These are phyloP conservation scores for Daphoenositta chrysoptera DNA, from an alignment of 2,113 vertebrate species.

Conservation along the genomic window DNA sequence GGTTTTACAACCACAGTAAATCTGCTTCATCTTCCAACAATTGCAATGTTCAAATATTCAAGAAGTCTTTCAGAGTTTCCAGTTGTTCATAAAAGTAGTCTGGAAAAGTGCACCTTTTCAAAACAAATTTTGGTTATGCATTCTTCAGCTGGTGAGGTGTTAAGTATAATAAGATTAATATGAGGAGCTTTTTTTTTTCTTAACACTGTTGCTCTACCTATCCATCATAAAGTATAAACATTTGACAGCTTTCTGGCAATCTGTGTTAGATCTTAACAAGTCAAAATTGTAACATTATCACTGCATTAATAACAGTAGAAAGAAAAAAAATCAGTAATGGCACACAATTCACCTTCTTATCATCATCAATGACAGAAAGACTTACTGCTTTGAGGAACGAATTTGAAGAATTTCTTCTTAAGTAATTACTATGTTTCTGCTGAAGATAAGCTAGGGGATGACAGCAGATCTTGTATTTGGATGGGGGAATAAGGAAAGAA, in stretches of 20 bases:
- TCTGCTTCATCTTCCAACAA: conserved; percentile 27
- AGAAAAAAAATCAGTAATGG: neutral
- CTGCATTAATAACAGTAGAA: neutral
- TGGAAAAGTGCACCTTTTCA: neutral
- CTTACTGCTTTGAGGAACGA: neutral
- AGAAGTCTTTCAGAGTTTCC: neutral
- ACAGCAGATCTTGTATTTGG: neutral
- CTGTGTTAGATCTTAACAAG: neutral
- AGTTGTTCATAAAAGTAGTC: neutral
- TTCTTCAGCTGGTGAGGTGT: neutral
- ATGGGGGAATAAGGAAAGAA: neutral
- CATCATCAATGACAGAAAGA: neutral
- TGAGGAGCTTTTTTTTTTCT: neutral
- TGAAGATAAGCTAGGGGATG: neutral
- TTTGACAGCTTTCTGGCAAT: neutral
- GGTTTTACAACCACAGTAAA: conserved; percentile 18
- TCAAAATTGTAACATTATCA: neutral
- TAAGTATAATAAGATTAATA: neutral
- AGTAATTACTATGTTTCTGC: neutral
- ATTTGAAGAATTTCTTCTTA: neutral
- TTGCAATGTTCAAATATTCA: neutral
- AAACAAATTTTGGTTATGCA: neutral
- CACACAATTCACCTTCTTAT: neutral
- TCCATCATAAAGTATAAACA: neutral
- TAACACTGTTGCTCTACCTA: neutral